phyloP scores from a whole-genome alignment of 1,140 invertebrate genomes.

The Zophobas morio region DNA sequence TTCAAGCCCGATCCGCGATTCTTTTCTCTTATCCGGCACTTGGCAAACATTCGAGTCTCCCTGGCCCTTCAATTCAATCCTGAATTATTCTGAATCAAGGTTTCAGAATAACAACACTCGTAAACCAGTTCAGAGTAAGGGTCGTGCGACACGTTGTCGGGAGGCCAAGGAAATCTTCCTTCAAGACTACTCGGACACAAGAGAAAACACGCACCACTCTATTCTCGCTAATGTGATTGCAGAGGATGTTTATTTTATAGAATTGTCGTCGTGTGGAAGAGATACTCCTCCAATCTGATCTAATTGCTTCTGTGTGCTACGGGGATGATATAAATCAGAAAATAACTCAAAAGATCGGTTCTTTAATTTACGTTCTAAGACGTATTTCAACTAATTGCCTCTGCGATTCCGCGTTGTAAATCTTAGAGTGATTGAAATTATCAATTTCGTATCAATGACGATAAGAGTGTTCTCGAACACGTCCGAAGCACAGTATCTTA shows the following conservation, averaged over 20 bases:
- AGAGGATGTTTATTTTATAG: conserved; percentile 30
- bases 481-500: conserved; percentile 57
- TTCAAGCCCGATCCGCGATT: conserved; percentile 25
- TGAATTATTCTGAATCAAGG: conserved; percentile 52
- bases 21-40: conserved; percentile 48
- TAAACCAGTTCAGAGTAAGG: conserved; percentile 48
- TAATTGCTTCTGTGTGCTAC: conserved; percentile 4
- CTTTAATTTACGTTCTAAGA: no score
- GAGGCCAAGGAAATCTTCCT: conserved; percentile 30
- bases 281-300: conserved; percentile 18
- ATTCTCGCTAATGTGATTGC: conserved; percentile 32
- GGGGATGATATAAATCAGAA: not conserved
- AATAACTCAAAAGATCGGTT: no score
- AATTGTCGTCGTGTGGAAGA: conserved; percentile 31
- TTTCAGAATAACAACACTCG: conserved; percentile 49
- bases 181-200: conserved; percentile 2
- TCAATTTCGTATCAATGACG: conserved; percentile 44
- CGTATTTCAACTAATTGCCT: no score
- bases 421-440: conserved; percentile 25
- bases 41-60: conserved; percentile 47
- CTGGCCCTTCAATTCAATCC: conserved; percentile 46
- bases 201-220: conserved; percentile 1
- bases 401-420: no score
- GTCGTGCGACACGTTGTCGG: conserved; percentile 46
- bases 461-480: conserved; percentile 36